Base-by-base conservation (phyloP, 2,888 invertebrate genomes). In the Rhagonycha fulva region DNA sequence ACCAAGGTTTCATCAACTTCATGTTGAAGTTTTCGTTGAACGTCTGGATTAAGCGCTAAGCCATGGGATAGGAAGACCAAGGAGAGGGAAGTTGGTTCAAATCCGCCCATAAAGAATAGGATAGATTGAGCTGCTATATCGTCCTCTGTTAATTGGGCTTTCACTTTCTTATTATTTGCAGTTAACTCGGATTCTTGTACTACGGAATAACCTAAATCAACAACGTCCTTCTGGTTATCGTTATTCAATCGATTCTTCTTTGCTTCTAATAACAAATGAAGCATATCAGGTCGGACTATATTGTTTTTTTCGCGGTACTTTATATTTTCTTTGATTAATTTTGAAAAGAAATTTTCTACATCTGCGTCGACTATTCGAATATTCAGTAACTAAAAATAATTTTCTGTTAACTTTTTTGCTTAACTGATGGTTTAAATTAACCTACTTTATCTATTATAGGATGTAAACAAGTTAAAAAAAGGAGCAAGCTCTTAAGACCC, bases 101-200 rank as follows among this genome's bases (percentile, higher is more conserved):
- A 90, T 3, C 90, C 90, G 30, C 89, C 90, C 1, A 90, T 84
- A 83, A 90, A 90, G 85, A 90, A 90, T 3, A 90, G 78, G 4
- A 90, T 77, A 11, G 89, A 89, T 85, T 92, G 92, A 0, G 91
- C 90, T 0, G 90, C 89, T 12, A 92, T 87, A 73, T 92, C 91
- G 0, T 89, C 87, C 47, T 83, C 81, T n/a, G n/a, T n/a, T n/a
- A n/a, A n/a, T n/a, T n/a, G n/a, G n/a, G n/a, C n/a, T n/a, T n/a
- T n/a, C n/a, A 5, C 84, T 81, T 60, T 84, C 76, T 74, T 79
- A n/a, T 63, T 61, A 5, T 10, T 26, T 23, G 3, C 61, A 14
- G 62, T 63, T 60, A 10, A 14, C 12, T 12, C 14, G n/a, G 14
- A 63, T 32, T 62, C 30, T 26, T 67, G 26, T 9, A 14, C 67